Evolutionary conservation across 2,113 vertebrate genomes (phyloP).

Genomic region (Apeltes quadracus): DNA sequence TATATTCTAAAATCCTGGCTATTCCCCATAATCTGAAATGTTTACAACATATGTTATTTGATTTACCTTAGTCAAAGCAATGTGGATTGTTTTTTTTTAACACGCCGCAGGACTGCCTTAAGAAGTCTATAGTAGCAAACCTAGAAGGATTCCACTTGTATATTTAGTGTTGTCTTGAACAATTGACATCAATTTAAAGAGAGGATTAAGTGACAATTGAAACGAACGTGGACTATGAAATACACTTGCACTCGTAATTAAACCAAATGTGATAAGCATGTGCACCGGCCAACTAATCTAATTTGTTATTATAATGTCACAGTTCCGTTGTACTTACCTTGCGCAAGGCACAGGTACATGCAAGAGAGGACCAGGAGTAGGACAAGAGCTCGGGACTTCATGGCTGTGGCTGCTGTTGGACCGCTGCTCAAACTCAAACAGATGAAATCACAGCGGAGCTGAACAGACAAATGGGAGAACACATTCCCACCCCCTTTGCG

Average conservation of each 20-base stretch:
- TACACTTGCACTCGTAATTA: background rate
- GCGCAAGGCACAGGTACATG: slow-evolving; percentile 75
- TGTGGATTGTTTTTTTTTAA: no score
- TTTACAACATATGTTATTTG: no score
- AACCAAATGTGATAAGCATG: background rate
- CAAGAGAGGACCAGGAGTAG: slow-evolving; percentile 73
- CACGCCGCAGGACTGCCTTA: no score
- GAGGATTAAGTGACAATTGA: background rate
- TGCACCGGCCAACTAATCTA: background rate
- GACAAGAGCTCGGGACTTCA: slow-evolving; percentile 73
- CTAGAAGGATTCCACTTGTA: no score
- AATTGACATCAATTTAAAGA: no score
- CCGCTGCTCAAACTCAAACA: slow-evolving; percentile 43
- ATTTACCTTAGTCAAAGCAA: no score
- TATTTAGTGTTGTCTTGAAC: background rate
- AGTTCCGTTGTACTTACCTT: slow-evolving; percentile 64
- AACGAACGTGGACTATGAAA: slow-evolving; percentile 34
- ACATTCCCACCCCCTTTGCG: background rate
- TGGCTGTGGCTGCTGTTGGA: slow-evolving; percentile 50
- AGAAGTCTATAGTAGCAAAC: no score
- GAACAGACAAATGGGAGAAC: background rate
- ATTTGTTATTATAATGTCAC: background rate
- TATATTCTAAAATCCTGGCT: no score
- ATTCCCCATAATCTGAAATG: no score
- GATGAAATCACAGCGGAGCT: slow-evolving; percentile 9